Evolutionary conservation across 1,140 invertebrate species (phyloP).

Genomic region (Euschistus heros): DNA sequence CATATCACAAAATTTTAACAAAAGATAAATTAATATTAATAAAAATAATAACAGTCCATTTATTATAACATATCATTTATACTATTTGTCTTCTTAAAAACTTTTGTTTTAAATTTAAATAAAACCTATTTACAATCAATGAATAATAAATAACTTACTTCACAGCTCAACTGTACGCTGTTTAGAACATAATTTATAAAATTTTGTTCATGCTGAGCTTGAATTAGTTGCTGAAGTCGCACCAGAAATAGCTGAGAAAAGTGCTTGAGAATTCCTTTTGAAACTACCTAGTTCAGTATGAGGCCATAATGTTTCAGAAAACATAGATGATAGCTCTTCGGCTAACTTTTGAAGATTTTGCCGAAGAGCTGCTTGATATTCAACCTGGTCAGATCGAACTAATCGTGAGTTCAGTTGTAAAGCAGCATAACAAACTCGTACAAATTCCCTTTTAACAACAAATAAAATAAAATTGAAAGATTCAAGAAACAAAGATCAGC

Average conservation of each 20-base stretch:
- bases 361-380: constrained; percentile 78
- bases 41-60: no score
- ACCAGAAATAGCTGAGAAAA: constrained; percentile 57
- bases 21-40: no score
- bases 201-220: constrained; percentile 26
- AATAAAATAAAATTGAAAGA: constrained; percentile 27
- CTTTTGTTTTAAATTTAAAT: no score
- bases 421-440: constrained; percentile 74
- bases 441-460: constrained; percentile 61
- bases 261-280: constrained; percentile 52
- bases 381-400: constrained; percentile 71
- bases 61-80: no score
- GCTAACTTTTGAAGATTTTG: constrained; percentile 78
- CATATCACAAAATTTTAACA: no score
- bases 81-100: no score
- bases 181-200: no score
- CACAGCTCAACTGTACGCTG: no score
- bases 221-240: constrained; percentile 48
- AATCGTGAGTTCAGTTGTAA: constrained; percentile 76
- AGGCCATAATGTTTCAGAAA: constrained; percentile 56
- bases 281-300: constrained; percentile 50
- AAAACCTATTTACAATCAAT: no score
- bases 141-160: no score
- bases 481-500: not conserved
- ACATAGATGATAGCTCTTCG: constrained; percentile 55